phyloP scores from a whole-genome alignment of 2,888 invertebrate species.

The Carcina quercana region DNA sequence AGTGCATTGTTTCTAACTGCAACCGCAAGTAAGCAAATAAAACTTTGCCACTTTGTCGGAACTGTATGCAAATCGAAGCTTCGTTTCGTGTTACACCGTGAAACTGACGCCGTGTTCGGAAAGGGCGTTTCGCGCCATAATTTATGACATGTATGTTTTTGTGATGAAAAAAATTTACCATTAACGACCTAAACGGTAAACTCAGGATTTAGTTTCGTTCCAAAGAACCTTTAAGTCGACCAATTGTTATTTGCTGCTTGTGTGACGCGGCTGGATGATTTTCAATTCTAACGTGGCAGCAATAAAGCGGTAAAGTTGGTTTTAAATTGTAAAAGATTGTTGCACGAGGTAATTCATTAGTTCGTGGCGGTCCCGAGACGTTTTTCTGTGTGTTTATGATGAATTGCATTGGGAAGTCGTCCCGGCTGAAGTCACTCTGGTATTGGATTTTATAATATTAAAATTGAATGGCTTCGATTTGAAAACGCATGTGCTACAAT shows the following conservation, averaged over 20 bases:
- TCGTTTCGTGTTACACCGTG: constrained; percentile 18
- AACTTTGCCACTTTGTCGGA: constrained; percentile 6
- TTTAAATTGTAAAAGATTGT: not conserved
- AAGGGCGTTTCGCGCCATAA: constrained; percentile 60
- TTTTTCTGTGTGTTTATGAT: constrained; percentile 39
- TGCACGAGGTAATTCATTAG: constrained; percentile 29
- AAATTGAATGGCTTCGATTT: no score
- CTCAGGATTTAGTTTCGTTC: constrained; percentile 55
- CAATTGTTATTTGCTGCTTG: constrained; percentile 3
- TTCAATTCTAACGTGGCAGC: not conserved
- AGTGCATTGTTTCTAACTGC: no score
- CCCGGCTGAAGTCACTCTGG: constrained; percentile 19
- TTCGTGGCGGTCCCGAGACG: constrained; percentile 22
- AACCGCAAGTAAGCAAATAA: no score
- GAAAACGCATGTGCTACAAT: no score
- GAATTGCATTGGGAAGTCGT: constrained; percentile 42
- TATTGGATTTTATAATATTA: constrained; percentile 3
- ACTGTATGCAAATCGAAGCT: no score
- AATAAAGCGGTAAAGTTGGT: not conserved
- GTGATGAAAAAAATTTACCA: constrained; percentile 43
- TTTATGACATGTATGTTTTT: constrained; percentile 55
- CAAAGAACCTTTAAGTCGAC: constrained; percentile 27
- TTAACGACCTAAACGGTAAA: constrained; percentile 64
- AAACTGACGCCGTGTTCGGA: constrained; percentile 29
- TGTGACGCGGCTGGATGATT: not conserved